phyloP scores from a whole-genome alignment of 2,888 invertebrate species.

The Chirona hameri region DNA sequence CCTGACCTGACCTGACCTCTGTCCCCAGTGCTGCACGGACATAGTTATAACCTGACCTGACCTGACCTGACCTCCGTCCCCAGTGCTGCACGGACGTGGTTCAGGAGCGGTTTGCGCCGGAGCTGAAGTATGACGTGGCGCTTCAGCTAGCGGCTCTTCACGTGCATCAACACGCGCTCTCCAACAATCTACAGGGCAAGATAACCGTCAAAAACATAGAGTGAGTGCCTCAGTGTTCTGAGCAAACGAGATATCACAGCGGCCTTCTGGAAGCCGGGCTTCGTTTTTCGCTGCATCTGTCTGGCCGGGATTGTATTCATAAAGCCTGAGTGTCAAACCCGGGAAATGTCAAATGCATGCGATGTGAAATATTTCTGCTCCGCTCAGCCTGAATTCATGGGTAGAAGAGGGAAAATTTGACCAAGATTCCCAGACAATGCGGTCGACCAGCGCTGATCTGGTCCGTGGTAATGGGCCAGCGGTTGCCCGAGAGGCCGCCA shows the following conservation, averaged over 20 bases:
- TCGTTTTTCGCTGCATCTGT: background rate
- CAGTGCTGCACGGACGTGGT: slow-evolving; percentile 89
- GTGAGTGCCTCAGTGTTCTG: slow-evolving; percentile 57
- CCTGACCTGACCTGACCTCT: too few species aligned
- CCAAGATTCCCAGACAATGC: too few species aligned
- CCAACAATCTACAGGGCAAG: slow-evolving; percentile 74
- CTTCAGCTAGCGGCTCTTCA: slow-evolving; percentile 81
- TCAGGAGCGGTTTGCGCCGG: slow-evolving; percentile 83
- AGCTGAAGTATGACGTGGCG: slow-evolving; percentile 82
- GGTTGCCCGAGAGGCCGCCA: too few species aligned
- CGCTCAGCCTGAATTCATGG: too few species aligned
- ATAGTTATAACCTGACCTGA: slow-evolving; percentile 56
- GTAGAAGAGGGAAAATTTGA: too few species aligned
- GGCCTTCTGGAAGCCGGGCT: background rate
- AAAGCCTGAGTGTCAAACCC: background rate
- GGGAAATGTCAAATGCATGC: too few species aligned
- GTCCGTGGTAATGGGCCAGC: too few species aligned
- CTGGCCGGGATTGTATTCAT: background rate
- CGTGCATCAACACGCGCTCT: slow-evolving; percentile 82
- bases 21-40: slow-evolving; percentile 76
- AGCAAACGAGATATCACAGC: too few species aligned
- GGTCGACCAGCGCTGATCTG: too few species aligned
- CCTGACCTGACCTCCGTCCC: slow-evolving; percentile 37
- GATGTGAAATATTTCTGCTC: too few species aligned
- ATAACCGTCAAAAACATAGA: slow-evolving; percentile 79